phyloP scores from a whole-genome alignment of 2,797 vertebrate species.

The Enteromius radiatus region DNA sequence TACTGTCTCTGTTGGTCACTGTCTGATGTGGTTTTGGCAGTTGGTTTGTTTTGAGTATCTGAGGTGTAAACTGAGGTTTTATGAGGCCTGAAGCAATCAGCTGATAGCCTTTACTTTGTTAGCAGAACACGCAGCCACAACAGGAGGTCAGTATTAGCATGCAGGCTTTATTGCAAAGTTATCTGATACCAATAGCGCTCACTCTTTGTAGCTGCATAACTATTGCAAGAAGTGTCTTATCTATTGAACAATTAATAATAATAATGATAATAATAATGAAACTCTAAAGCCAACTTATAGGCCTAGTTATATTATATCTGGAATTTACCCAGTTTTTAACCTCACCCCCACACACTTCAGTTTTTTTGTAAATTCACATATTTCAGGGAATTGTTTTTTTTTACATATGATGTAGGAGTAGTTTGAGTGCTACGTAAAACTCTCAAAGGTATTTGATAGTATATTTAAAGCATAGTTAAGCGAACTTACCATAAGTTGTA shows the following conservation, averaged over 20 bases:
- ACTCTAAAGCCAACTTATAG: neutral
- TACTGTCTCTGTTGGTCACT: conserved; percentile 49
- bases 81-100: neutral
- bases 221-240: neutral
- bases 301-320: neutral
- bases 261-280: neutral
- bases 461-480: neutral
- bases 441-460: neutral
- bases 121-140: neutral
- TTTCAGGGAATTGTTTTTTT: neutral
- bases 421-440: neutral
- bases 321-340: conserved; percentile 10
- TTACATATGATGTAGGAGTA: conserved; percentile 4
- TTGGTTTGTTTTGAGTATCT: conserved; percentile 31
- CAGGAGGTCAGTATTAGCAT: neutral
- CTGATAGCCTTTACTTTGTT: conserved; percentile 14
- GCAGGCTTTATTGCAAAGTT: neutral
- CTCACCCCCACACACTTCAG: neutral
- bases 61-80: conserved; percentile 55
- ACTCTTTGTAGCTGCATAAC: neutral
- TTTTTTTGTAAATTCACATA: neutral
- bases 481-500: neutral
- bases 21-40: conserved; percentile 60
- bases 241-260: neutral
- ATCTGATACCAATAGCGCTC: neutral